These are phyloP conservation scores for Leptopilina drosophilae DNA, from an alignment of 2,888 invertebrate species.

Conservation along the genomic window DNA sequence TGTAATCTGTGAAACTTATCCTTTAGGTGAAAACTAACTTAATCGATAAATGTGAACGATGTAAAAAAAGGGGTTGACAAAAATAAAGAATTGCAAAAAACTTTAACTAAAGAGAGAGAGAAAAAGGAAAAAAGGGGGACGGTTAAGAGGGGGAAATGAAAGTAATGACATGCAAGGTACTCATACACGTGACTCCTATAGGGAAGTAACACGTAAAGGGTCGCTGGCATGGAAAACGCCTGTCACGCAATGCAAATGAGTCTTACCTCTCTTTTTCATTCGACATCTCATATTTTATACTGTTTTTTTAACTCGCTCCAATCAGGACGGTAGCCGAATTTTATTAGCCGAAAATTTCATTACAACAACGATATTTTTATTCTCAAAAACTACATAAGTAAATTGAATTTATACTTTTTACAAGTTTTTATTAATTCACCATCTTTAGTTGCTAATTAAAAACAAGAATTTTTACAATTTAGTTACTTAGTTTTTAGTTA, in stretches of 20 bases:
- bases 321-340: constrained; percentile 44
- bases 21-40: constrained; percentile 27
- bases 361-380: no score
- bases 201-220: constrained; percentile 49
- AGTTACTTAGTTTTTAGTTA: no score
- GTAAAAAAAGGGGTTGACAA: constrained; percentile 25
- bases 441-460: no score
- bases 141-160: constrained; percentile 15
- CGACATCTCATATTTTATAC: constrained; percentile 41
- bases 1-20: neutral
- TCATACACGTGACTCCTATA: constrained; percentile 48
- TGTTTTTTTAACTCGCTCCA: neutral
- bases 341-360: constrained; percentile 33
- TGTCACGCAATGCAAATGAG: constrained; percentile 59
- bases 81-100: constrained; percentile 52
- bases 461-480: no score
- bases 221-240: constrained; percentile 54
- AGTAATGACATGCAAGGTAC: constrained; percentile 53
- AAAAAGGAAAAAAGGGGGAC: constrained; percentile 34
- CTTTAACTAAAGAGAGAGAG: constrained; percentile 41
- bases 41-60: constrained; percentile 47
- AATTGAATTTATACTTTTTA: no score
- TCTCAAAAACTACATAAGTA: no score
- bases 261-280: constrained; percentile 40
- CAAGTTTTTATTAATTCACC: no score